Percentiles rank a stretch among this genome's conserved stretches.
Evolutionary conservation across 2,113 vertebrate species (phyloP).

Genomic region (Perca fluviatilis): DNA sequence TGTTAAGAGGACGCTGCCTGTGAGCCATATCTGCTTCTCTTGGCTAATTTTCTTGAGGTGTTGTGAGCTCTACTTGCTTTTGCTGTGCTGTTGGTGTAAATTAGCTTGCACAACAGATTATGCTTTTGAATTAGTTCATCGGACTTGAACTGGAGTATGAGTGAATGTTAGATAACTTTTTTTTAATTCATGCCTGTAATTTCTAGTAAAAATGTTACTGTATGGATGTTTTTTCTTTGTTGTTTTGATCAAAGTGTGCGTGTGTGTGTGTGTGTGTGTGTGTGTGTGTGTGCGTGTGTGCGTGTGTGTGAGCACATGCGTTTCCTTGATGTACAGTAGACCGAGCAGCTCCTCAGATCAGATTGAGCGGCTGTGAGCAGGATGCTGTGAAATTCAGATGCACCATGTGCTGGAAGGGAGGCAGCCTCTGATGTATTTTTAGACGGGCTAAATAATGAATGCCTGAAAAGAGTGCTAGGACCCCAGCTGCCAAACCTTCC

Average conservation of each 20-base stretch:
- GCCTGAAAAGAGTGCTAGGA: slow-evolving; percentile 80
- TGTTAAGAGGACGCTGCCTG: slow-evolving; percentile 49
- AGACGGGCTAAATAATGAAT: slow-evolving; percentile 85
- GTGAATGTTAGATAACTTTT: not conserved
- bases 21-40: slow-evolving; percentile 57
- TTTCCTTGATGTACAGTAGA: slow-evolving; percentile 75
- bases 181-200: not conserved
- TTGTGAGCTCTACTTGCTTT: slow-evolving; percentile 30
- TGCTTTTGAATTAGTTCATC: slow-evolving; percentile 8
- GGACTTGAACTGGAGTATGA: not conserved
- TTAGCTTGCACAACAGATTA: slow-evolving; percentile 12
- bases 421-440: slow-evolving; percentile 85
- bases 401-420: slow-evolving; percentile 73
- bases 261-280: not conserved
- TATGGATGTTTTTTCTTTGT: not conserved
- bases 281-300: too few relatives aligned
- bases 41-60: slow-evolving; percentile 53
- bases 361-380: slow-evolving; percentile 63
- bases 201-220: not conserved
- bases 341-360: slow-evolving; percentile 71
- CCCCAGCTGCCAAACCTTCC: slow-evolving; percentile 73
- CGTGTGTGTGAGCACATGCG: not conserved
- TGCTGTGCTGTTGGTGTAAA: slow-evolving; percentile 23
- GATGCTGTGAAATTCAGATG: slow-evolving; percentile 77
- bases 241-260: slow-evolving; percentile 29